phyloP scores from a whole-genome alignment of 2,113 vertebrate genomes.

The Garra rufa region DNA sequence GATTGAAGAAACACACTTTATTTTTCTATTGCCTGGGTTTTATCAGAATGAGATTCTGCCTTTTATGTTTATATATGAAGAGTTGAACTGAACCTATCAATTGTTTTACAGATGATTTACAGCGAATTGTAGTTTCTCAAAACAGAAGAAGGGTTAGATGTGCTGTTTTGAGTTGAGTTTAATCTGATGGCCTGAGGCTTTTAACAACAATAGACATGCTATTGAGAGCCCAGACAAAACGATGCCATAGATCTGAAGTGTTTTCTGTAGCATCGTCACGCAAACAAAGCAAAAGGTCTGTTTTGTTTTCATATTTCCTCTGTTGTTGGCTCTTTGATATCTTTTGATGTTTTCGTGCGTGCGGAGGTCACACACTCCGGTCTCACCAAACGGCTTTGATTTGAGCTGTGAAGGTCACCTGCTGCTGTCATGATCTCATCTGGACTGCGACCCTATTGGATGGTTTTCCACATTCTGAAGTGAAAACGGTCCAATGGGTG shows the following conservation, averaged over 20 bases:
- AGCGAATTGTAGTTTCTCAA: slow-evolving; percentile 1
- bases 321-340: background rate
- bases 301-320: slow-evolving; percentile 25
- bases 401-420: background rate
- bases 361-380: background rate
- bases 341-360: background rate
- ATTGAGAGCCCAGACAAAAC: slow-evolving; percentile 19
- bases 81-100: background rate
- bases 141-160: background rate
- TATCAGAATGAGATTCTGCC: background rate
- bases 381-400: slow-evolving; percentile 12
- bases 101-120: background rate
- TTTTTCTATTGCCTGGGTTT: background rate
- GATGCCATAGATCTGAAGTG: background rate
- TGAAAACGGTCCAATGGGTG: background rate
- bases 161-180: background rate
- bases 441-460: background rate
- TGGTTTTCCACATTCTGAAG: background rate
- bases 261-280: background rate
- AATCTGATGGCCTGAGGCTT: background rate
- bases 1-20: background rate
- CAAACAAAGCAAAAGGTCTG: background rate
- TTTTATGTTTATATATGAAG: background rate
- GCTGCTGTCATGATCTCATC: background rate
- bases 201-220: background rate